Base-by-base conservation (phyloP, 1,140 invertebrate species). In the Drosophila pectinifera region DNA sequence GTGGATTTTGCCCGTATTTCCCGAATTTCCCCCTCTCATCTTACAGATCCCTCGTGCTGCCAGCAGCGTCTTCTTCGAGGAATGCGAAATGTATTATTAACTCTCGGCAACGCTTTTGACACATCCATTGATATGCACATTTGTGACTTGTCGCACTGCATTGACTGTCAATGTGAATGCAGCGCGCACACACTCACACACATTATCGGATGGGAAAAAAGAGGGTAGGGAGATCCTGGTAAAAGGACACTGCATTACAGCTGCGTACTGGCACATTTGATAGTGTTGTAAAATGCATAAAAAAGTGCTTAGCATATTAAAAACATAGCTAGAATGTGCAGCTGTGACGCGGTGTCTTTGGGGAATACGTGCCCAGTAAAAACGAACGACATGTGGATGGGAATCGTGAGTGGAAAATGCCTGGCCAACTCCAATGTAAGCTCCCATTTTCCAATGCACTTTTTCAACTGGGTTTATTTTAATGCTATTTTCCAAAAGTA, bases 281-380 rank as follows among this genome's bases (percentile, higher is more conserved):
- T 79, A 80, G 75, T 79, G 78, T 80, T 80, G 78, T 75, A 75
- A 80, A 80, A 75, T 64, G 78, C 63, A 80, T 80, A 74, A 75
- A 80, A 79, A 74, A 80, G 78, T 80, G 78, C 78, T 80, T 80
- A 80, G 78, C 78, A 80, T 80, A 80, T 80, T 80, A 80, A 80
- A 80, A 80, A 80, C 78, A 80, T 80, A 49, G 72, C 78, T 55
- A 57, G 70, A 72, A 72, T 70, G 51, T 70, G 68, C 68, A 72
- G 65, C 49, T 72, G 65, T 41, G 53, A 72, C 48, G 59, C 64
- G 57, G 41, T 62, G 77, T 63, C 78, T 75, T 62, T 74, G 78
- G 42, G 36, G 28, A 53, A 57, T 67, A 79, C 77, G 77, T 79
- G 77, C 77, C 58, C 45, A 42, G 64, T 68, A 53, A 68, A 68